Evolutionary conservation across 2,888 invertebrate species (phyloP).

Genomic region (Perizoma flavofasciatum): DNA sequence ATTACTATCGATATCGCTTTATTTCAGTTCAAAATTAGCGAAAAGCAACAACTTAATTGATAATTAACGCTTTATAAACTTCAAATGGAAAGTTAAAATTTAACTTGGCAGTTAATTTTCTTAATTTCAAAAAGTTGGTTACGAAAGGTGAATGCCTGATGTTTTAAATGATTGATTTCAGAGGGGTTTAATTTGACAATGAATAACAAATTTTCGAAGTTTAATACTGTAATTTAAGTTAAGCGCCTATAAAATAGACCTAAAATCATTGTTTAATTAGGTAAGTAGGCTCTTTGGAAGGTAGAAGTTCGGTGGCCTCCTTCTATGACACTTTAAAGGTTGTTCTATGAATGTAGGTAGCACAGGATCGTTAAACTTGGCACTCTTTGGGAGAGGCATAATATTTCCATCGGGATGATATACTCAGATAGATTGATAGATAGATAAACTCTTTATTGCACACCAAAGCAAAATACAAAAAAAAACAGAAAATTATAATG

Average conservation of each 20-base stretch:
- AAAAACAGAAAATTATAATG: too few relatives aligned
- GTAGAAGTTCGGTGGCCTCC: neutral
- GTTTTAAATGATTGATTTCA: constrained; percentile 56
- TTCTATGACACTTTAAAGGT: too few relatives aligned
- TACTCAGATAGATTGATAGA: too few relatives aligned
- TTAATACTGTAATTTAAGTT: constrained; percentile 23
- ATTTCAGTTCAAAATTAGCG: constrained; percentile 19
- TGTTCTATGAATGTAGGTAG: too few relatives aligned
- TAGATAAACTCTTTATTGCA: too few relatives aligned
- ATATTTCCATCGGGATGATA: too few relatives aligned
- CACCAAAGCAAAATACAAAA: too few relatives aligned
- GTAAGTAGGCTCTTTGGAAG: constrained; percentile 4
- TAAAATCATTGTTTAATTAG: constrained; percentile 12
- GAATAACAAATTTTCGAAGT: constrained; percentile 34
- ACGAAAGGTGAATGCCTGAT: constrained; percentile 42
- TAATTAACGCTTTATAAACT: constrained; percentile 50
- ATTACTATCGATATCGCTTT: constrained; percentile 8
- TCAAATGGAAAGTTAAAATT: constrained; percentile 54
- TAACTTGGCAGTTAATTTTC: constrained; percentile 47
- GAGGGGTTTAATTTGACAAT: constrained; percentile 36
- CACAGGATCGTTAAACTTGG: too few relatives aligned
- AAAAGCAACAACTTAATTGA: constrained; percentile 39
- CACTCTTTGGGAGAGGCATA: too few relatives aligned
- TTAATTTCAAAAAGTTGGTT: constrained; percentile 53
- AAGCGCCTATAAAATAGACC: constrained; percentile 20